Evolutionary conservation across 2,888 invertebrate genomes (phyloP).

Genomic region (Eupelmus urozonus): DNA sequence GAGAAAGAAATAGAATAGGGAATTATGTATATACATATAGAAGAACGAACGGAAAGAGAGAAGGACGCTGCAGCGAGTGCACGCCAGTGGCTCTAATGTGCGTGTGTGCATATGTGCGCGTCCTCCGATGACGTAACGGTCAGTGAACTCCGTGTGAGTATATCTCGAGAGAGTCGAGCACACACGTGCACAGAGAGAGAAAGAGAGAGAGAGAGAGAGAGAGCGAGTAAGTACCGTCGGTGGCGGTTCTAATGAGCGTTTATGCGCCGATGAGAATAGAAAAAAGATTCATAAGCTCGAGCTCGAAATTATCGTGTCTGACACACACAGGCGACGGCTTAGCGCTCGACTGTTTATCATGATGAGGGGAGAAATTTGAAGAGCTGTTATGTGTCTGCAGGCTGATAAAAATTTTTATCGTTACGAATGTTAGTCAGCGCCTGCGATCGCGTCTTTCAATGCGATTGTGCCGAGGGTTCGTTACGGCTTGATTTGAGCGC

Average conservation of each 20-base stretch:
- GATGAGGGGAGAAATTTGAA: neutral
- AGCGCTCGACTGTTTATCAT: neutral
- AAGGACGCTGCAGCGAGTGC: slow-evolving; percentile 6
- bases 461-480: too few relatives aligned
- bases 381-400: too few relatives aligned
- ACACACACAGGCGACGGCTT: neutral
- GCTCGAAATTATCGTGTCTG: neutral
- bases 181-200: neutral
- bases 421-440: too few relatives aligned
- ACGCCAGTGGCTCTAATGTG: neutral
- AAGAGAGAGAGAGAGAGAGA: slow-evolving; percentile 15
- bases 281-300: neutral
- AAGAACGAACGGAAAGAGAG: slow-evolving; percentile 13
- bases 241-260: slow-evolving; percentile 14
- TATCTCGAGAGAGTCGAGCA: neutral
- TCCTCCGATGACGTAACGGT: slow-evolving; percentile 76
- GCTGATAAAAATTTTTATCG: too few relatives aligned
- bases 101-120: neutral
- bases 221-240: too few relatives aligned
- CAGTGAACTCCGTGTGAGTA: slow-evolving; percentile 71
- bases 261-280: slow-evolving; percentile 11
- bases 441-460: too few relatives aligned
- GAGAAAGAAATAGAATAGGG: too few relatives aligned
- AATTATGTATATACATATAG: too few relatives aligned
- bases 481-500: too few relatives aligned